Conservation (phyloP, 2,797 vertebrate species). For the Poecile montanus region DNA sequence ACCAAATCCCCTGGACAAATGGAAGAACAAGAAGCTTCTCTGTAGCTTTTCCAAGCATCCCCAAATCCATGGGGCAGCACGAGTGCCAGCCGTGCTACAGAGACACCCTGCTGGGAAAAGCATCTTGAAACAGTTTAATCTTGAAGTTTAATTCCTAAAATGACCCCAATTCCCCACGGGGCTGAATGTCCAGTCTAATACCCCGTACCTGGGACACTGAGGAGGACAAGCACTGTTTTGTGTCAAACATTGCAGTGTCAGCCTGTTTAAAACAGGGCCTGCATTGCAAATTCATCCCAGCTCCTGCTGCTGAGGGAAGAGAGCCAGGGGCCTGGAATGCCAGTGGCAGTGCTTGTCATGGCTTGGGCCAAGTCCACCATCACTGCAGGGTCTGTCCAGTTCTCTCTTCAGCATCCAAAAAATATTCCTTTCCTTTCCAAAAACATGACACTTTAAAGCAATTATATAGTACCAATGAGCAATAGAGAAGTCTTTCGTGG, state of each 20-base stretch:
- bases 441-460: not conserved
- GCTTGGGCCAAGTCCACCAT: not conserved
- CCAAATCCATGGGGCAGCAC: not conserved
- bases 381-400: not conserved
- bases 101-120: not conserved
- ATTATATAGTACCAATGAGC: not conserved
- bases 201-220: fast-evolving
- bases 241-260: not conserved
- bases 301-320: not conserved
- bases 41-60: not conserved
- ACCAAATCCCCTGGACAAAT: not conserved
- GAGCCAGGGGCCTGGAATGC: not conserved
- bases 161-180: fast-evolving
- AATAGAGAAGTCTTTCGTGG: not conserved
- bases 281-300: not conserved
- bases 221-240: not conserved
- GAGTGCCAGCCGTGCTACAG: not conserved
- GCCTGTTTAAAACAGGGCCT: not conserved
- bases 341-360: not conserved
- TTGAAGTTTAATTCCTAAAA: not conserved
- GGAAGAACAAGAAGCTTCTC: not conserved
- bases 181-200: not conserved
- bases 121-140: not conserved
- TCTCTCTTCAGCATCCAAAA: not conserved
- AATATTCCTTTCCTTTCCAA: not conserved